Base-by-base conservation (phyloP, 2,113 vertebrate genomes). In the Corythoichthys intestinalis region DNA sequence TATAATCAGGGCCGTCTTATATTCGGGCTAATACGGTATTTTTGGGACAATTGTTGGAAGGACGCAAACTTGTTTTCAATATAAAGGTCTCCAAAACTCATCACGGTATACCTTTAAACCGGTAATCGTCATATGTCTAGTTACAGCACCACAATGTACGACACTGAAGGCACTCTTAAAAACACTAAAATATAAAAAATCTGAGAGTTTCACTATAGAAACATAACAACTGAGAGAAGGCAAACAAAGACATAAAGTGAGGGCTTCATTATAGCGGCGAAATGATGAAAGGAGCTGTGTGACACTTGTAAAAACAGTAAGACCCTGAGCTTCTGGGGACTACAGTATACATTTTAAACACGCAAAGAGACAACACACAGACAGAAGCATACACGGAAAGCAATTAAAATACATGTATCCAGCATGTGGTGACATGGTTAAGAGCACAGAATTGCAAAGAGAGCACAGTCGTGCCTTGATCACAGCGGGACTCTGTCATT, bases 401-500 rank as follows among this genome's bases (percentile, higher is more conserved):
- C 80, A 76, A 82, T 88, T 86, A 76, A 86, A 81, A 76, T 38
- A 46, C 0, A 20, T 59, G 72, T 70, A 72, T 84, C 70, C 74
- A 75, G 41, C 72, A 52, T 61, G 75, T 75, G 20, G 74, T 57
- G 38, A 77, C 67, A 66, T 71, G 82, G 63, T 72, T 47, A 44
- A 4, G 48, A 83, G 72, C 78, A 67, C 60, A 61, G 82, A 75
- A 79, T 65, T 69, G 46, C 72, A 46, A 54, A 35, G 64, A 76
- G 69, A 58, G 67, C 72, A 65, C 66, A 65, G 76, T 63, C 71
- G 38, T 60, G 73, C 79, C 86, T 85, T 86, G 86, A 91, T 91
- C 85, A 68, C 85, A 82, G 86, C 59, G 0, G 82, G 86, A 52
- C 72, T 39, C 64, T 7, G 66, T 15, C 1, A 64, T 46, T 57